Evolutionary conservation across 1,140 invertebrate genomes (phyloP).

Genomic region (Oncopeltus fasciatus): DNA sequence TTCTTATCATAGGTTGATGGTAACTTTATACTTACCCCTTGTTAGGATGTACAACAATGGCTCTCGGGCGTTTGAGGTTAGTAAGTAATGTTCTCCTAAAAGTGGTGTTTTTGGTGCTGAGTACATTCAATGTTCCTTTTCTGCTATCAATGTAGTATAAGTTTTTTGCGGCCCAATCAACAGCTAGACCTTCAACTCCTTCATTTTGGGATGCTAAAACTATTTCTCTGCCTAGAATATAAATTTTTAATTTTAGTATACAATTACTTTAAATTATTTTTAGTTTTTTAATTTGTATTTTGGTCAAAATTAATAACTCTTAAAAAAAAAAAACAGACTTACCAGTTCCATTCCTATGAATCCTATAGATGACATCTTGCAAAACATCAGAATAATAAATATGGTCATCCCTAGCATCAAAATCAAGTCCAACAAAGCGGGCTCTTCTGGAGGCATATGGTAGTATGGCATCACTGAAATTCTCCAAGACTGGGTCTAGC

Average conservation of each 20-base stretch:
- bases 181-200: constrained; percentile 89
- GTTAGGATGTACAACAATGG: constrained; percentile 92
- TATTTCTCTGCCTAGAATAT: constrained; percentile 55
- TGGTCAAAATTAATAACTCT: too few species aligned
- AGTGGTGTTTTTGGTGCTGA: constrained; percentile 72
- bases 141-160: constrained; percentile 95
- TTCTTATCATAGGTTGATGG: not conserved
- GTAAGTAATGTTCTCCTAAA: constrained; percentile 71
- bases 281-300: too few species aligned
- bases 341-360: constrained; percentile 74
- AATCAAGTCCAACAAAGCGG: constrained; percentile 92
- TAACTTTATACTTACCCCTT: constrained; percentile 42
- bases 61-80: constrained; percentile 79
- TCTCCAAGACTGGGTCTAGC: constrained; percentile 71
- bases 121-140: constrained; percentile 86
- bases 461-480: constrained; percentile 85
- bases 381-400: constrained; percentile 95
- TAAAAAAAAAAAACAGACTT: too few species aligned
- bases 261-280: too few species aligned
- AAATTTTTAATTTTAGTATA: too few species aligned
- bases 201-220: constrained; percentile 92
- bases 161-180: constrained; percentile 95
- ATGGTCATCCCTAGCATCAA: constrained; percentile 77
- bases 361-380: constrained; percentile 89
- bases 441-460: constrained; percentile 80